phyloP scores from a whole-genome alignment of 2,888 invertebrate genomes.

The Synergus gifuensis region DNA sequence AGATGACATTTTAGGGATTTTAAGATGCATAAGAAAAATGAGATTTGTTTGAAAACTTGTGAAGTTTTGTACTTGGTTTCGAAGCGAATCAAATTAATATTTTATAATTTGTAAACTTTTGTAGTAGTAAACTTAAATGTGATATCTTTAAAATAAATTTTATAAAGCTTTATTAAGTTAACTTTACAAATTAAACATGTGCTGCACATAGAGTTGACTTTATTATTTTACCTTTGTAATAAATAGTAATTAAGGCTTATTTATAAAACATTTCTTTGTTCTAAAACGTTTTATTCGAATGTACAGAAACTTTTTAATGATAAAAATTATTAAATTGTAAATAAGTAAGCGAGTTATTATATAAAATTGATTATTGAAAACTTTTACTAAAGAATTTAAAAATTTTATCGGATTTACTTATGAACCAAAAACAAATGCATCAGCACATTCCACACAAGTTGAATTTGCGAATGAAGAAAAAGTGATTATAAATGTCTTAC shows the following conservation, averaged over 20 bases:
- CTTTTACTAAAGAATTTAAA: neutral
- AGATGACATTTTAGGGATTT: slow-evolving; percentile 1
- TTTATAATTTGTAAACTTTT: slow-evolving; percentile 31
- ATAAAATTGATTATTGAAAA: neutral
- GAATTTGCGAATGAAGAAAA: neutral
- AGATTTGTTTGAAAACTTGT: slow-evolving; percentile 13
- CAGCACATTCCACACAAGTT: neutral
- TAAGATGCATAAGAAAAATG: slow-evolving; percentile 9
- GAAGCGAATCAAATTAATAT: neutral
- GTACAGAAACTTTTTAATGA: neutral
- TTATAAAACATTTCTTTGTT: neutral
- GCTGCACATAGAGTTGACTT: neutral
- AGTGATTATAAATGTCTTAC: neutral
- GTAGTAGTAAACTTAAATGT: slow-evolving; percentile 40
- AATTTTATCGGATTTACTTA: neutral
- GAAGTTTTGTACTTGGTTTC: slow-evolving; percentile 30
- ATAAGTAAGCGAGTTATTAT: neutral
- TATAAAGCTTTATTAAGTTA: slow-evolving; percentile 41
- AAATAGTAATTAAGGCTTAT: neutral
- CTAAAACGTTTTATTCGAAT: slow-evolving; percentile 19
- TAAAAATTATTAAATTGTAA: neutral
- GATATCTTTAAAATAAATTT: slow-evolving; percentile 40
- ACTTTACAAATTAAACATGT: slow-evolving; percentile 35
- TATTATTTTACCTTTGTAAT: slow-evolving; percentile 4
- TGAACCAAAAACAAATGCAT: slow-evolving; percentile 1